Evolutionary conservation across 2,888 invertebrate genomes (phyloP).

Genomic region (Archaeoteleia sp.): DNA sequence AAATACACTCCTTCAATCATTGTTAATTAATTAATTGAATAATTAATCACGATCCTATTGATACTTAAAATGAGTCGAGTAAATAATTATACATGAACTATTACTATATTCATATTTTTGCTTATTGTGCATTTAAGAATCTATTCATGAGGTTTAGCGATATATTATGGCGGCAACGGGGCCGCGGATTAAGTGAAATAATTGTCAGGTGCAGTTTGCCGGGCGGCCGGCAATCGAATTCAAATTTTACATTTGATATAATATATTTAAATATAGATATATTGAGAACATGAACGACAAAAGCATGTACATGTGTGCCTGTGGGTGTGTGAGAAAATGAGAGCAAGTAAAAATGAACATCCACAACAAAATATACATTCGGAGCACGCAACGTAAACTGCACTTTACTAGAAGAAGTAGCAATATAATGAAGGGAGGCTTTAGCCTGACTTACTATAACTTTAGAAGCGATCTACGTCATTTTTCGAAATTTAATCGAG

Average conservation of each 20-base stretch:
- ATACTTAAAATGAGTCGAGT: constrained; percentile 66
- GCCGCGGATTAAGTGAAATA: constrained; percentile 33
- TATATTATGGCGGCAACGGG: constrained; percentile 55
- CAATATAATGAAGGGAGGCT: constrained; percentile 35
- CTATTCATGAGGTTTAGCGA: constrained; percentile 68
- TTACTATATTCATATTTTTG: constrained; percentile 74
- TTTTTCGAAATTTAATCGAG: constrained; percentile 51
- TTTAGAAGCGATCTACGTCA: constrained; percentile 50
- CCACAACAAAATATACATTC: constrained; percentile 15
- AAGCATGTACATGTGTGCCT: background rate
- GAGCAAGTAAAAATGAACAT: background rate
- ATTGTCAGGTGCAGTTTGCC: constrained; percentile 45
- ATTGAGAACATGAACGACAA: constrained; percentile 1
- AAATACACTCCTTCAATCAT: constrained; percentile 70
- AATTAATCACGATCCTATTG: constrained; percentile 70
- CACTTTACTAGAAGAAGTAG: constrained; percentile 39
- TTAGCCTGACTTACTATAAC: constrained; percentile 40
- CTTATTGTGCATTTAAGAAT: constrained; percentile 72
- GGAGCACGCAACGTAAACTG: constrained; percentile 41
- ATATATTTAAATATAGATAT: background rate
- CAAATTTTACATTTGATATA: constrained; percentile 60
- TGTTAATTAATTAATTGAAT: constrained; percentile 67
- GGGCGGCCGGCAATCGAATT: constrained; percentile 59
- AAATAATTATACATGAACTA: constrained; percentile 68
- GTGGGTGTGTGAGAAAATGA: background rate